Evolutionary conservation across 2,888 invertebrate species (phyloP).

Genomic region (Pelosia muscerda): DNA sequence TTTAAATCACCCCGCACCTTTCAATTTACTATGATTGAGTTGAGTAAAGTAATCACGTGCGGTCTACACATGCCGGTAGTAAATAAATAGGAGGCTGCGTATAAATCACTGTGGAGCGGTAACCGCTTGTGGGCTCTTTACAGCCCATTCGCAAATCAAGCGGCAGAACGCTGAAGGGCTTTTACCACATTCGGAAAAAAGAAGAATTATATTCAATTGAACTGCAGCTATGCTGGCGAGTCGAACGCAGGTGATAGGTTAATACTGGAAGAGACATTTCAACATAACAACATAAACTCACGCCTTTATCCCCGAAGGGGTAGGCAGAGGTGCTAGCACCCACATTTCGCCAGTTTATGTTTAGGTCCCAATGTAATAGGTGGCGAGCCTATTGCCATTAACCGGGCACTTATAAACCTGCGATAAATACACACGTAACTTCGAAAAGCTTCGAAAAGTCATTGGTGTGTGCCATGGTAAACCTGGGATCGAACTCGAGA

Average conservation of each 20-base stretch:
- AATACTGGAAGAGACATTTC: slow-evolving; percentile 3
- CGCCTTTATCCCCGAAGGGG: no score
- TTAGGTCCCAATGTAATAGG: no score
- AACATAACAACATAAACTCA: no score
- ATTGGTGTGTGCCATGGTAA: no score
- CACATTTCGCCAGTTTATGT: no score
- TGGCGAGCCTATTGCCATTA: no score
- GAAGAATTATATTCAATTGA: slow-evolving; percentile 41
- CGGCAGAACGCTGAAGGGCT: slow-evolving; percentile 56
- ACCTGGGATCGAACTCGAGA: no score
- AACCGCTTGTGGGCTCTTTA: slow-evolving; percentile 55
- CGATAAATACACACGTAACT: no score
- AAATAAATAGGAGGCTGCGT: slow-evolving; percentile 49
- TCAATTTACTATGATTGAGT: background rate
- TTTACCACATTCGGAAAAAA: slow-evolving; percentile 45
- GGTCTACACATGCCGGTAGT: slow-evolving; percentile 39
- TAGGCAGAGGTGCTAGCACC: no score
- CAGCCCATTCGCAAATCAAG: slow-evolving; percentile 63
- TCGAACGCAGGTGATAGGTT: slow-evolving; percentile 8
- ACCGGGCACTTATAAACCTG: no score
- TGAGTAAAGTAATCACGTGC: slow-evolving; percentile 13
- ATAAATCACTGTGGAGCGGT: slow-evolving; percentile 43
- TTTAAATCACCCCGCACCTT: background rate
- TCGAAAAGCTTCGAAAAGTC: no score
- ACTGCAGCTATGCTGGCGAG: slow-evolving; percentile 27